Conservation (phyloP, 2,888 invertebrate species). For the Melieria omissa region DNA sequence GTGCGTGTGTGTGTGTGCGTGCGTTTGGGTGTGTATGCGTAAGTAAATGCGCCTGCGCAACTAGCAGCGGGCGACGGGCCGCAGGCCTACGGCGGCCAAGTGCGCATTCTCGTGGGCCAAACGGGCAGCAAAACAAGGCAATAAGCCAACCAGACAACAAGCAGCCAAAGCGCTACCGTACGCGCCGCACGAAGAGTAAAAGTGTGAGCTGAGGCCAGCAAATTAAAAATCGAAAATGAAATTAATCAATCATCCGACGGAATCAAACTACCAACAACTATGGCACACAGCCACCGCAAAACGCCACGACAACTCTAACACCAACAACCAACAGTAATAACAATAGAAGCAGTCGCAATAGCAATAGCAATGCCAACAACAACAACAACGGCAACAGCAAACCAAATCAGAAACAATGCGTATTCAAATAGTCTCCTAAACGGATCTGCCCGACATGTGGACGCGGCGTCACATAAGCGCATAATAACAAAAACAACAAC, state of each 20-base stretch:
- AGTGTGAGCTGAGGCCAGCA: slow-evolving; percentile 37
- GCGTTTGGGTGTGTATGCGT: slow-evolving; percentile 1
- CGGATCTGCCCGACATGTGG: slow-evolving; percentile 55
- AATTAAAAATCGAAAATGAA: slow-evolving; percentile 58
- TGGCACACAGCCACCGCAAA: neutral
- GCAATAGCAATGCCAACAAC: no score
- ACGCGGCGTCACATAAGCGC: slow-evolving; percentile 10
- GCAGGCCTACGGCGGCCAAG: neutral
- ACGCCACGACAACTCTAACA: no score
- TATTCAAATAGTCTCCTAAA: slow-evolving; percentile 47
- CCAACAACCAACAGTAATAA: slow-evolving; percentile 6
- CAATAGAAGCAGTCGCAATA: neutral
- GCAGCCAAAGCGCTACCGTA: slow-evolving; percentile 16
- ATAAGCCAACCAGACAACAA: neutral
- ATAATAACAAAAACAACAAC: slow-evolving; percentile 22
- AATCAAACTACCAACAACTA: slow-evolving; percentile 8
- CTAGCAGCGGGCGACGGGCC: slow-evolving; percentile 2
- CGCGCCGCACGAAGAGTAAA: slow-evolving; percentile 28
- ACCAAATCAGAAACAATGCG: neutral
- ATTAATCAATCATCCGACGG: slow-evolving; percentile 61
- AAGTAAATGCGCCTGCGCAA: slow-evolving; percentile 19
- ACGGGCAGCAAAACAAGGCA: slow-evolving; percentile 5
- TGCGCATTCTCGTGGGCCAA: neutral
- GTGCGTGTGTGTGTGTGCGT: slow-evolving; percentile 7
- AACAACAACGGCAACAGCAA: slow-evolving; percentile 15